Evolutionary conservation across 2,888 invertebrate genomes (phyloP), one percentile per base, ranked within the genome.

Genomic region (Leuctra nigra): DNA sequence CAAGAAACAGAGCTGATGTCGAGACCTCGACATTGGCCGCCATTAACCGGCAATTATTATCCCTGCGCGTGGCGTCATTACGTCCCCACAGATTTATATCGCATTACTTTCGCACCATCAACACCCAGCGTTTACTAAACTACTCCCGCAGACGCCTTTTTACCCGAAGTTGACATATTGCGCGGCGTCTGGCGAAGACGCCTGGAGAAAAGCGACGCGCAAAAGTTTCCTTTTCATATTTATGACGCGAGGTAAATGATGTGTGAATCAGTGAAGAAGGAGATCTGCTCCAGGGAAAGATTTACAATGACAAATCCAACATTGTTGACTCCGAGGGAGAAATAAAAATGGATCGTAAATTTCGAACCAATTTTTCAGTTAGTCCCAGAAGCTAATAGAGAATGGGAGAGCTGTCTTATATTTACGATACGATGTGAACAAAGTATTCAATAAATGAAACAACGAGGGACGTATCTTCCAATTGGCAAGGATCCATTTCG

Each of bases 231-330:
- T 33, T 33, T 50, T 50, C 33, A 50, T 50, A 50, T 50, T 50
- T 50, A 50, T 50, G 50, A 50, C 20, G 50, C 18, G 35, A 18
- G 35, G 50, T 50, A 50, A 50, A 50, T 50, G 50, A 50, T 33
- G 50, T 50, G 50, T 50, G 50, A 50, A 50, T 33, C 50, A 33
- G 35, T 33, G 24, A 48, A 33, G 35, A 50, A 35, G 11, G 22
- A 50, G 50, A 33, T 16, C 22, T 33, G 20, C 22, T 4, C 13
- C n/a, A 20, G 29, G 29, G 41, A 14, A 35, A 50, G 50, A 50
- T 50, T 50, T 50, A 50, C 33, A 35, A 50, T 16, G 50, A 50
- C 50, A 16, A 41, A 50, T 50, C 33, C 50, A 14, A 50, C 50
- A 50, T 50, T 50, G 33, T 44, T 44, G 44, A 23, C 20, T 44